phyloP scores from a whole-genome alignment of 2,113 vertebrate species.

The Tyto alba region DNA sequence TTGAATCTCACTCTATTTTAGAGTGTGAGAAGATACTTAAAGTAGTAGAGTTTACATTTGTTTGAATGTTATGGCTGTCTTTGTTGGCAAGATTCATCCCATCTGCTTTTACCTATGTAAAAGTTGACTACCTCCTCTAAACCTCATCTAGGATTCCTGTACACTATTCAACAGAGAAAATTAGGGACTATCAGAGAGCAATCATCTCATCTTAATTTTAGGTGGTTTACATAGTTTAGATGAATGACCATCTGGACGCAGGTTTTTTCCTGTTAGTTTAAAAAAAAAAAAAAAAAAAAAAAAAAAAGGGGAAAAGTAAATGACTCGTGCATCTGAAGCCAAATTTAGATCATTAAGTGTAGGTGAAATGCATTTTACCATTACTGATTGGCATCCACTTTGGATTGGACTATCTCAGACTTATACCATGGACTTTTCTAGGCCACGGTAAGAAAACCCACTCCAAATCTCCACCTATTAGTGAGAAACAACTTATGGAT shows the following conservation, averaged over 20 bases:
- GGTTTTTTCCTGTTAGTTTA: neutral
- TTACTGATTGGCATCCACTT: neutral
- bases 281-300: neutral
- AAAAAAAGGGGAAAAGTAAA: neutral
- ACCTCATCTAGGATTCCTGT: neutral
- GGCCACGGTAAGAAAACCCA: neutral
- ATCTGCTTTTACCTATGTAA: neutral
- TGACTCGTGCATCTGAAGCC: neutral
- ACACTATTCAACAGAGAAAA: neutral
- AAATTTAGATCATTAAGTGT: neutral
- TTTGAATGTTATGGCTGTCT: neutral
- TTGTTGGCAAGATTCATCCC: neutral
- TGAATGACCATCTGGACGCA: neutral
- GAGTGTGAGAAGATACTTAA: neutral
- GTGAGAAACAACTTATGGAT: neutral
- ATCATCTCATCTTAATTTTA: neutral
- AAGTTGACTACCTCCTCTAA: neutral
- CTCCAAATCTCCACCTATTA: neutral
- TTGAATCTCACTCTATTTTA: neutral
- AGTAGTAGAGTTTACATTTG: neutral
- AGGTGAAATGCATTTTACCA: neutral
- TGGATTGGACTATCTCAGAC: neutral
- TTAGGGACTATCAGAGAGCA: neutral
- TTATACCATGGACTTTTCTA: neutral
- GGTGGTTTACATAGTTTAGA: neutral